These are phyloP conservation scores for Diaphora mendica DNA, from an alignment of 2,888 invertebrate species.

Conservation along the genomic window DNA sequence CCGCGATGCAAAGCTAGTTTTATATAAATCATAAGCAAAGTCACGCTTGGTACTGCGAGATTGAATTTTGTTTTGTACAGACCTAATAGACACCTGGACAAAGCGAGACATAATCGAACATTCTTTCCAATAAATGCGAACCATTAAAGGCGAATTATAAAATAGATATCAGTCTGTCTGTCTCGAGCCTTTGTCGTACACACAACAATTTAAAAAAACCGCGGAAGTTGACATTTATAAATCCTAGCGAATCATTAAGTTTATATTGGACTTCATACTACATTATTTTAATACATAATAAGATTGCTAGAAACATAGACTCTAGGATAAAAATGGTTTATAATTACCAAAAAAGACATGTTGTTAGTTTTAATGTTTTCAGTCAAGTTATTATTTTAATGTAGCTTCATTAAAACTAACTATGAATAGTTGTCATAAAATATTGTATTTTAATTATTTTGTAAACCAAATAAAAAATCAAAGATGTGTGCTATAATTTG, in stretches of 20 bases:
- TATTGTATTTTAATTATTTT: too few species aligned
- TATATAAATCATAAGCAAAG: constrained; percentile 20
- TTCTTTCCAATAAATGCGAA: constrained; percentile 46
- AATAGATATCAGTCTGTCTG: constrained; percentile 36
- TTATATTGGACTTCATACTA: constrained; percentile 26
- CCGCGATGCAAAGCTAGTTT: too few species aligned
- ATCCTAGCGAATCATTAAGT: constrained; percentile 44
- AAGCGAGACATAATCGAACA: constrained; percentile 37
- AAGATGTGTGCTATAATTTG: neutral
- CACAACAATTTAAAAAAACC: constrained; percentile 51
- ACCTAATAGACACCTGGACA: constrained; percentile 38
- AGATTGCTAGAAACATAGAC: neutral
- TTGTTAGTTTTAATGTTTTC: neutral
- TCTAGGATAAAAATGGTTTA: neutral
- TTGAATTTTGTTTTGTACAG: constrained; percentile 29
- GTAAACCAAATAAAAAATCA: neutral
- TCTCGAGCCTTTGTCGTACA: constrained; percentile 48
- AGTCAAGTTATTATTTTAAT: neutral
- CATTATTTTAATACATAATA: constrained; percentile 30
- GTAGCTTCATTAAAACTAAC: neutral
- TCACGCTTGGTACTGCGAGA: constrained; percentile 21
- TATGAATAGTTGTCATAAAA: neutral
- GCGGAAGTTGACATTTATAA: constrained; percentile 59
- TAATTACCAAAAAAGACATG: constrained; percentile 1
- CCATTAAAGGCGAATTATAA: constrained; percentile 53